These are phyloP conservation scores for Meandrusa payeni DNA, from an alignment of 2,888 invertebrate genomes.

Conservation along the genomic window DNA sequence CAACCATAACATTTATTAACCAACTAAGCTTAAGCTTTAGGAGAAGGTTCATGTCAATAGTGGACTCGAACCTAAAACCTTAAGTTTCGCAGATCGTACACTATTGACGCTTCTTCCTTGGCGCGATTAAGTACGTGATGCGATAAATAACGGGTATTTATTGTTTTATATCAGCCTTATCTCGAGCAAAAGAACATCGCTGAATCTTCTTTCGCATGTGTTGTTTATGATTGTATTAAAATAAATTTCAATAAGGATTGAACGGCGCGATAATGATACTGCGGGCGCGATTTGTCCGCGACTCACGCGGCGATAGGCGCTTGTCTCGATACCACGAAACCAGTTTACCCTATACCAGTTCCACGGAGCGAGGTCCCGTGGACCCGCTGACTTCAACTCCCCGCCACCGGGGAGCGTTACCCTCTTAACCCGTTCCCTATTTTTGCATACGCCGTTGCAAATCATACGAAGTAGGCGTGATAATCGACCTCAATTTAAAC, in stretches of 20 bases:
- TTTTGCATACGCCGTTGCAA: slow-evolving; percentile 31
- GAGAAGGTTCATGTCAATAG: too few species aligned
- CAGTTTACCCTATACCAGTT: slow-evolving; percentile 58
- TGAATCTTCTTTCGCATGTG: background rate
- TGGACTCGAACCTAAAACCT: too few species aligned
- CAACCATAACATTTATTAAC: too few species aligned
- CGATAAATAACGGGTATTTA: slow-evolving; percentile 10
- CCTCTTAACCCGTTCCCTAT: slow-evolving; percentile 30
- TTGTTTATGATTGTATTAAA: background rate
- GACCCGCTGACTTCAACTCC: slow-evolving; percentile 34
- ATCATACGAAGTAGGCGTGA: slow-evolving; percentile 6
- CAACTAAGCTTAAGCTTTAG: too few species aligned
- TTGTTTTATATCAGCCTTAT: slow-evolving; percentile 9
- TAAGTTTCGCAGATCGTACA: too few species aligned
- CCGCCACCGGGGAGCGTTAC: slow-evolving; percentile 35
- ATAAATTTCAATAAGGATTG: slow-evolving; percentile 5
- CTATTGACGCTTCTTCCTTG: too few species aligned
- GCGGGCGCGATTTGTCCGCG: slow-evolving; percentile 24
- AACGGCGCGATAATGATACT: slow-evolving; percentile 23
- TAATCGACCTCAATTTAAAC: slow-evolving; percentile 5
- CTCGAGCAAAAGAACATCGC: background rate
- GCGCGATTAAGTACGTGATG: slow-evolving; percentile 21
- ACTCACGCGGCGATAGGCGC: slow-evolving; percentile 36
- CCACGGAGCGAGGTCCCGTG: slow-evolving; percentile 65
- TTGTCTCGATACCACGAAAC: slow-evolving; percentile 42